Base-by-base conservation (phyloP, 1,140 invertebrate genomes). In the Lordiphosa collinella region DNA sequence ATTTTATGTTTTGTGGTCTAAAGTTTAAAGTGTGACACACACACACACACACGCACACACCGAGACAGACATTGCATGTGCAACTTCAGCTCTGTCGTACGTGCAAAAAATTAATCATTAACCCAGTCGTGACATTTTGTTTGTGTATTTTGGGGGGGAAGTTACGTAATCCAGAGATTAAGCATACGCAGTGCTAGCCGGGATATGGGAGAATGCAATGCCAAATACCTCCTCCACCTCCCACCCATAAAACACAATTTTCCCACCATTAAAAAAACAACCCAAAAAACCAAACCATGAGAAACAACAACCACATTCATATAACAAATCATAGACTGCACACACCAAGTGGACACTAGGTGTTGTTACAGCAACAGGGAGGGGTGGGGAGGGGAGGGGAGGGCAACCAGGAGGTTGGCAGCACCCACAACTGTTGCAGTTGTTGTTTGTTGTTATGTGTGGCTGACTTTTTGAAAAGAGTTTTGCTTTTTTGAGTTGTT, bases 31-130 rank as follows among this genome's bases (percentile, higher is more conserved):
- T 25, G 41, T 29, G 41, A 44, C 11, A 29, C 16, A 44, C 16
- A 13, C 22, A 44, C 22, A 3, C 18, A 29, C 8, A 29, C 11
- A 31, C 22, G 13, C 7, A 44, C n/a, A 29, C 41, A 12, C 2
- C n/a, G n/a, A n/a, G n/a, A 7, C 35, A 37, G 11, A 37, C 11
- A 38, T 44, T 44, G 41, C 41, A 44, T 44, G 31, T 48, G 44
- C 29, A 48, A 48, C 31, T 22, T 48, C 29, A 32, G 25, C 31
- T 48, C 31, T 66, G 50, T 63, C 60, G 48, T 80, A 80, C 76
- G 76, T 80, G 76, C 76, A 82, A 82, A 80, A 80, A 82, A 76
- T 80, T 80, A 80, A 80, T 80, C 76, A 76, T 80, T 80, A 66
- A 37, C 54, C 43, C 25, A 40, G 69, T 72, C 69, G 69, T 73